Evolutionary conservation across 2,797 vertebrate genomes (phyloP), one percentile per base, ranked within the genome.

Genomic region (Caiman crocodilus): DNA sequence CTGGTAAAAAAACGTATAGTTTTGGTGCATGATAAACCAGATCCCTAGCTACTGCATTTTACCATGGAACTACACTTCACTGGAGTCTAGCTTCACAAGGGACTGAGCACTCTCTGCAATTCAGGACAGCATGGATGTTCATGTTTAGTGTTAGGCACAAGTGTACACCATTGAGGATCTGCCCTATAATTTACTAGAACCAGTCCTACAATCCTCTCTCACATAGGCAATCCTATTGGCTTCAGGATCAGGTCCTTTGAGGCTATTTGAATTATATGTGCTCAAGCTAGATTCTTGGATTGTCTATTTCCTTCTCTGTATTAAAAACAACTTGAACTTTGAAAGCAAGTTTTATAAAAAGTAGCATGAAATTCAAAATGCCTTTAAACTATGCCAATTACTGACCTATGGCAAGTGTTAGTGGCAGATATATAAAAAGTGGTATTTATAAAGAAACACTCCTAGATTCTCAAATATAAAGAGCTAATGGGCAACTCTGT

Each of bases 1-100:
- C 12, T 69, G 58, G 23, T 76, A 95, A 94, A 89, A 94, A 89
- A 74, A 85, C 59, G 83, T 57, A 76, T 84, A 89, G 56, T 15
- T 71, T 84, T 85, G 0, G 0, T 21, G 77, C 79, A 79, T 0
- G 0, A 85, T 85, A 92, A n/a, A 76, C 69, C 14, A 1, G 16
- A n/a, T 89, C 84, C 84, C 87, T 80, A 28, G 86, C 64, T 23
- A 23, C 60, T 25, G 73, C 83, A 90, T 69, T 1, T 50, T 1
- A 4, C 75, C 78, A 71, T 14, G 50, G 73, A 80, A 77, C 15
- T 0, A 10, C 10, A 73, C 60, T 84, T 30, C 9, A 0, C 0
- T 35, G 0, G 0, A 32, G 5, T 55, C 13, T 0, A 1, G 2
- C 55, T 56, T 85, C 8, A 55, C 0, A 0, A 85, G 82, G 71